Percentiles rank a stretch among this genome's conserved stretches.
phyloP scores from a whole-genome alignment of 2,113 vertebrate species.

The Numida meleagris region DNA sequence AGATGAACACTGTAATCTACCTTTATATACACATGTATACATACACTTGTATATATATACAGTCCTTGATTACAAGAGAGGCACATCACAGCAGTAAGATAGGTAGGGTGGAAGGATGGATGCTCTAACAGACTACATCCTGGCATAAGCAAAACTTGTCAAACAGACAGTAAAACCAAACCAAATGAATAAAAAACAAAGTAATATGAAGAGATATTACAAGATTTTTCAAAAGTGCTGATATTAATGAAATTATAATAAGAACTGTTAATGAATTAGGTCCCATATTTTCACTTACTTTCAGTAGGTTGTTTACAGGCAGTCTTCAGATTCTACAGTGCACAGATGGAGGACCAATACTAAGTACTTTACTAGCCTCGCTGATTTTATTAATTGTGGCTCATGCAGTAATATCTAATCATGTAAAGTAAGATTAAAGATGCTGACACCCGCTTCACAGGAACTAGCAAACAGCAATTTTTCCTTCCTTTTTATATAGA shows the following conservation, averaged over 20 bases:
- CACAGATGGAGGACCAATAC: background rate
- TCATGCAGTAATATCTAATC: background rate
- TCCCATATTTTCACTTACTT: background rate
- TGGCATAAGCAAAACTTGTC: background rate
- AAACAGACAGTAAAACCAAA: background rate
- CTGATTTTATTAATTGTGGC: conserved; percentile 17
- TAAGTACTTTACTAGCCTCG: background rate
- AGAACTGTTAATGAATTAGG: background rate
- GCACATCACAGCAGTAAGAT: background rate
- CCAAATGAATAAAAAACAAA: background rate
- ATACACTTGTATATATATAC: no score
- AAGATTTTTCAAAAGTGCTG: background rate
- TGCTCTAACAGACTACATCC: background rate
- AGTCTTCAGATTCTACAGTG: background rate
- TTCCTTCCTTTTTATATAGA: conserved; percentile 16
- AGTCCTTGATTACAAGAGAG: background rate
- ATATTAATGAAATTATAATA: background rate
- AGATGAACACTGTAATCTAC: background rate
- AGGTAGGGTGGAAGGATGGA: background rate
- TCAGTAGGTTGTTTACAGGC: background rate
- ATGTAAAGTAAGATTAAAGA: conserved; percentile 47
- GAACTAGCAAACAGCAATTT: conserved; percentile 33
- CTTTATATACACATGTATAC: background rate
- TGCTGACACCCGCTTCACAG: background rate
- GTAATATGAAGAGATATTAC: background rate